Base-by-base conservation (phyloP, 2,888 invertebrate genomes). In the Chalcosyrphus nemorum region DNA sequence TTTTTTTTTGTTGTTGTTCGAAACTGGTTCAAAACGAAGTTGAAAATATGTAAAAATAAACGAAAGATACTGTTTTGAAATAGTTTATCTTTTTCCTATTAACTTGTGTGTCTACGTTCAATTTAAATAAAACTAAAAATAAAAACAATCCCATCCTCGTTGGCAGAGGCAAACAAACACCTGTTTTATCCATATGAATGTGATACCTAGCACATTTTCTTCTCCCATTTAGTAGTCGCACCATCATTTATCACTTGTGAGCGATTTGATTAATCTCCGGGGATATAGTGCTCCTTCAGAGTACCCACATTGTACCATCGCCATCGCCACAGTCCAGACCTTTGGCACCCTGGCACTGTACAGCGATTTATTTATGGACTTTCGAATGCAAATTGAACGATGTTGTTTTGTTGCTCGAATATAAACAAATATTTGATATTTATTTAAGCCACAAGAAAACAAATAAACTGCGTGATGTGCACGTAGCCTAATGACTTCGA, bases 321-420 rank as follows among this genome's bases (percentile, higher is more conserved):
- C n/a, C n/a, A n/a, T n/a, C n/a, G n/a, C n/a, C n/a, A 70, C 80
- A 70, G 80, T 84, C 70, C 70, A 70, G 84, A 80, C 84, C 84
- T 80, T 84, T 78, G 63, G 74, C 78, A 75, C 68, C 84, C 68
- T 97, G 97, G 97, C 97, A 97, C 94, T 72, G 72, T n/a, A 80
- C 63, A 72, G 72, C 66, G 88, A 89, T 89, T 90, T 90, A 90
- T 90, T 90, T 90, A 88, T 89, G 88, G 87, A 88, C 86, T 87
- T 87, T 86, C 86, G 86, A 87, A 88, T 87, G 86, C 87, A 88
- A 88, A 87, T 86, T 82, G 86, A 84, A 82, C 66, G 84, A 86
- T 87, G 75, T 85, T 86, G n/a, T n/a, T n/a, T n/a, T n/a, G n/a
- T n/a, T n/a, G 61, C 27, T 72, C 7, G 24, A 70, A 43, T 57